phyloP scores from a whole-genome alignment of 2,113 vertebrate genomes.

The Mixornis gularis region DNA sequence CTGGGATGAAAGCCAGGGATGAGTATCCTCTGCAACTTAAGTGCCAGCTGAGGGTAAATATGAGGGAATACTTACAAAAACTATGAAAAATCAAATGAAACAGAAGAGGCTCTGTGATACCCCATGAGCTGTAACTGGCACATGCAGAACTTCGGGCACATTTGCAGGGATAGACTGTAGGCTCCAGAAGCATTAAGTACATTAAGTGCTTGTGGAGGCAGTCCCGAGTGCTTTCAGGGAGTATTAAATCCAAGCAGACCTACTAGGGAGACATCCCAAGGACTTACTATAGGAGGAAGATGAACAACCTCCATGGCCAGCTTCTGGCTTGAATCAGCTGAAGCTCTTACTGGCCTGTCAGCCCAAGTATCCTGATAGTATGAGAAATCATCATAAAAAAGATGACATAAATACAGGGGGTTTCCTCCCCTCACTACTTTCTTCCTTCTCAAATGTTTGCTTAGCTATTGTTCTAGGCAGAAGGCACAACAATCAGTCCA shows the following conservation, averaged over 20 bases:
- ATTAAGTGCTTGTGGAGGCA: background rate
- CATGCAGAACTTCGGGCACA: rapidly evolving
- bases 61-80: background rate
- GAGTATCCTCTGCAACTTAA: background rate
- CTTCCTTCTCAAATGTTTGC: background rate
- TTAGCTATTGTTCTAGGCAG: background rate
- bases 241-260: background rate
- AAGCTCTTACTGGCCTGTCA: background rate
- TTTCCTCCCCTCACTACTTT: background rate
- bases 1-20: background rate
- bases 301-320: background rate
- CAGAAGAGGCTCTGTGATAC: background rate
- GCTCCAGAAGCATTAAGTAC: background rate
- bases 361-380: background rate
- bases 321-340: background rate
- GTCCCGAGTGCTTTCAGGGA: background rate
- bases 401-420: background rate
- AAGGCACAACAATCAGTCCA: background rate
- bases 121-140: background rate
- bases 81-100: background rate
- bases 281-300: background rate
- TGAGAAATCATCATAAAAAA: background rate
- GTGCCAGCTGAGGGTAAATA: background rate
- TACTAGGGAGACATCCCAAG: background rate
- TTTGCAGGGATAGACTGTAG: background rate